Conservation (phyloP, 1,140 invertebrate species). For the Ganaspis sp. region DNA sequence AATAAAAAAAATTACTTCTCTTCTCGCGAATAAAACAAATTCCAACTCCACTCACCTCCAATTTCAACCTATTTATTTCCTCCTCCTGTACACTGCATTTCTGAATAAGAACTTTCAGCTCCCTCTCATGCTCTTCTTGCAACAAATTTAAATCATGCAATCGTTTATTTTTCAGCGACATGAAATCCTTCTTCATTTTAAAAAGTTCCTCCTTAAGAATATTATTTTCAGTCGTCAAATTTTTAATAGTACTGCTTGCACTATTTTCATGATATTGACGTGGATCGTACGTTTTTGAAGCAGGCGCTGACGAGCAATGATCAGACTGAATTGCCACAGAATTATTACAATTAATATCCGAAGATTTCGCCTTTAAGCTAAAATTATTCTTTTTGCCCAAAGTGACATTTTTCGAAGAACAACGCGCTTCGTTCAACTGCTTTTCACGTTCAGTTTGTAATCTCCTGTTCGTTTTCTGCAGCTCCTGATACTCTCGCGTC, state of each 20-base stretch:
- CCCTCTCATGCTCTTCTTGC: conserved; percentile 86
- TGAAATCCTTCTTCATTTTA: conserved; percentile 81
- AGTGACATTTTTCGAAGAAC: conserved; percentile 41
- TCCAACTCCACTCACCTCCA: conserved; percentile 60
- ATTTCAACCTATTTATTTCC: conserved; percentile 71
- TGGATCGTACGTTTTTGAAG: conserved; percentile 73
- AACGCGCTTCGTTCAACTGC: conserved; percentile 68
- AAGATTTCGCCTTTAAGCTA: conserved; percentile 62
- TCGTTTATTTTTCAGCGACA: conserved; percentile 83
- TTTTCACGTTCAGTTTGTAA: conserved; percentile 85
- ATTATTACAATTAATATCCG: conserved; percentile 69
- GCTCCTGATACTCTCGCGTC: conserved; percentile 84
- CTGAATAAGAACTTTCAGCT: conserved; percentile 77
- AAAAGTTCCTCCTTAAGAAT: conserved; percentile 79
- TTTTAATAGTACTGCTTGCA: conserved; percentile 71
- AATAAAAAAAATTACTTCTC: no score
- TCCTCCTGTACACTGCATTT: conserved; percentile 73
- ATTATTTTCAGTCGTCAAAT: conserved; percentile 78
- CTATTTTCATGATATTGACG: conserved; percentile 74
- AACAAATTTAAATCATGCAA: conserved; percentile 86
- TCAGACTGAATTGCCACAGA: conserved; percentile 69
- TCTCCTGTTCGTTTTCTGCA: conserved; percentile 84
- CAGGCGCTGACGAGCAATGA: conserved; percentile 69
- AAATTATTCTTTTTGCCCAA: conserved; percentile 60
- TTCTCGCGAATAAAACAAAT: background rate